Conservation (phyloP, 2,113 vertebrate species). For the Platycercus adscitus region DNA sequence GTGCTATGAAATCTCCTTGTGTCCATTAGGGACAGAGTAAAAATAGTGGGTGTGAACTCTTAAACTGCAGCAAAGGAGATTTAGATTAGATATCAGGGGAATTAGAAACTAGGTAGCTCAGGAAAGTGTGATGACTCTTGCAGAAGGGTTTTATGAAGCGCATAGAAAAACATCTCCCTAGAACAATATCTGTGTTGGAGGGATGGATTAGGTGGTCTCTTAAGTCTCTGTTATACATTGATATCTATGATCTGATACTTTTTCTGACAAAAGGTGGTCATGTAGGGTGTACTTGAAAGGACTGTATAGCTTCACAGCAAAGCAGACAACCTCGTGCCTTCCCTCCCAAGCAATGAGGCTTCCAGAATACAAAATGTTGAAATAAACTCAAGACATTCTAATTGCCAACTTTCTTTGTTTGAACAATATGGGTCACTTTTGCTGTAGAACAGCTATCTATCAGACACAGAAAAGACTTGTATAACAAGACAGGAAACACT, state of each 20-base stretch:
- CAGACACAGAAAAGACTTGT: conserved; percentile 4
- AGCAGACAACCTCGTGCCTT: not conserved
- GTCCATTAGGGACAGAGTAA: not conserved
- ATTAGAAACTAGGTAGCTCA: not conserved
- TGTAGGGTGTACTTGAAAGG: not conserved
- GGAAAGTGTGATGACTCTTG: not conserved
- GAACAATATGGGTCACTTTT: conserved; percentile 29
- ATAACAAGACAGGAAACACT: not conserved
- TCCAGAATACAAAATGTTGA: not conserved
- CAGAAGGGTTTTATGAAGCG: not conserved
- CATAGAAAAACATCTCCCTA: not conserved
- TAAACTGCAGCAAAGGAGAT: not conserved
- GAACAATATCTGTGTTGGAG: not conserved
- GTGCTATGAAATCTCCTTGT: not conserved
- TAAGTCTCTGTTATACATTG: not conserved
- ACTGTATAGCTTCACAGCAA: not conserved
- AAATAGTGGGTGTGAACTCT: not conserved
- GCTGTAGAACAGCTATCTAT: not conserved
- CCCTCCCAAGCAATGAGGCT: not conserved
- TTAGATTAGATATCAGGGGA: not conserved
- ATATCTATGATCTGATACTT: not conserved
- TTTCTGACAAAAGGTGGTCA: not conserved
- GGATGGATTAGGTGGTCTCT: not conserved
- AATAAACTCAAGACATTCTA: conserved; percentile 33
- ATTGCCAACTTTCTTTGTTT: not conserved